These are phyloP conservation scores for Sebastes diaconus DNA, from an alignment of 2,797 vertebrate species.

Conservation along the genomic window DNA sequence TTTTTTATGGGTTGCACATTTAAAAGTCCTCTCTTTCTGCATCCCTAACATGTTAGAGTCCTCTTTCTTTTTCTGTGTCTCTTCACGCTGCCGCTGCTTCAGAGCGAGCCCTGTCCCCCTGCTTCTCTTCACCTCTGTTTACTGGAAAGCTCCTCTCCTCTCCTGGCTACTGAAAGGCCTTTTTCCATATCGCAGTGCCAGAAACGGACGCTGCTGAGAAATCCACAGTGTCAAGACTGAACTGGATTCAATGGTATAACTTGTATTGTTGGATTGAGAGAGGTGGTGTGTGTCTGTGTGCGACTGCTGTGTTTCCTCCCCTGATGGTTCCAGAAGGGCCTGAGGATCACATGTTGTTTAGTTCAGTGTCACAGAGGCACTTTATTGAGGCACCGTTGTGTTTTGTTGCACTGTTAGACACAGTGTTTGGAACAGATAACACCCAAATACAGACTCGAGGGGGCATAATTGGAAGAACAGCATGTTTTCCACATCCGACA, in stretches of 20 bases:
- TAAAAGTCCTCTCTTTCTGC: background rate
- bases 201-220: conserved; percentile 76
- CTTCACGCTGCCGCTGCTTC: conserved; percentile 51
- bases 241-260: conserved; percentile 85
- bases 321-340: background rate
- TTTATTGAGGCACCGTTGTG: conserved; percentile 25
- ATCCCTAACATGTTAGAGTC: conserved; percentile 31
- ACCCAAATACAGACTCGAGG: background rate
- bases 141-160: conserved; percentile 72
- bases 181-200: conserved; percentile 75
- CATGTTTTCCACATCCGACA: conserved; percentile 37
- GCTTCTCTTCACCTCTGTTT: conserved; percentile 66
- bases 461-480: conserved; percentile 32
- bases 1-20: conserved; percentile 3
- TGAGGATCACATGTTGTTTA: conserved; percentile 32
- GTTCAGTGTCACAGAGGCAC: conserved; percentile 9
- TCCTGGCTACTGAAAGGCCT: conserved; percentile 68
- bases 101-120: conserved; percentile 57
- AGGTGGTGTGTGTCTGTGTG: conserved; percentile 4
- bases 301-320: background rate
- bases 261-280: conserved; percentile 19
- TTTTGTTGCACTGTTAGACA: background rate
- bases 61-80: conserved; percentile 50
- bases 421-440: conserved; percentile 16
- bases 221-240: conserved; percentile 73